Base-by-base conservation (phyloP, 2,113 vertebrate genomes). In the Rhea americana region DNA sequence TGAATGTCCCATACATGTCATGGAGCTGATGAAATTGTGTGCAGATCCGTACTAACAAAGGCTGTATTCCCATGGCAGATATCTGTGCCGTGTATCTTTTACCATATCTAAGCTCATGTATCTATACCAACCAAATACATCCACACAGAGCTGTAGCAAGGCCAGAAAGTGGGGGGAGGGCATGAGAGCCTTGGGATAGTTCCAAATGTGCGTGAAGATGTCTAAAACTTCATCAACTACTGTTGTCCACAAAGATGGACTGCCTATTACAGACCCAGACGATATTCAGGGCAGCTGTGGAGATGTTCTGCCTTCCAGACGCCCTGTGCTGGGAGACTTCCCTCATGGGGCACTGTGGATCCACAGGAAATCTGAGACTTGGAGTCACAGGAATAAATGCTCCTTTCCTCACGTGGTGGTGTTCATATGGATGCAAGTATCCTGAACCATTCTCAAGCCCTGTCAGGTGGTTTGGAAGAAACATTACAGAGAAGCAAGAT, bases 21-120 rank as follows among this genome's bases (percentile, higher is more conserved):
- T 18, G 35, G 56, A 93, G 85, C 72, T 94, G 89, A 87, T 74
- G 75, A 91, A 94, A 89, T 93, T 79, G 62, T 85, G 72, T 91
- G 66, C 94, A 95, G 93, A 93, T 89, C 67, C 75, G 67, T 89
- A 55, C 79, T 85, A 94, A 95, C 72, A 92, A 94, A 93, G 75
- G 68, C 85, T 91, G 89, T 81, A 93, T 95, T 95, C 87, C 83
- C 68, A 91, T 61, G 28, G 59, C 82, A 85, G 76, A 67, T 92
- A 92, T 93, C 63, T 93, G 82, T 73, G 81, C 6, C 1, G 0
- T 45, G 0, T 85, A 70, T 71, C 72, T 88, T 81, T 76, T 90
- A 86, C 68, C 2, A 3, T 51, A 75, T 90, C 77, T 90, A 93
- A 94, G 85, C 76, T 72, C 67, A 56, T 73, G 85, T 5, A 85